phyloP scores from a whole-genome alignment of 2,797 vertebrate species.

The Falco naumanni region DNA sequence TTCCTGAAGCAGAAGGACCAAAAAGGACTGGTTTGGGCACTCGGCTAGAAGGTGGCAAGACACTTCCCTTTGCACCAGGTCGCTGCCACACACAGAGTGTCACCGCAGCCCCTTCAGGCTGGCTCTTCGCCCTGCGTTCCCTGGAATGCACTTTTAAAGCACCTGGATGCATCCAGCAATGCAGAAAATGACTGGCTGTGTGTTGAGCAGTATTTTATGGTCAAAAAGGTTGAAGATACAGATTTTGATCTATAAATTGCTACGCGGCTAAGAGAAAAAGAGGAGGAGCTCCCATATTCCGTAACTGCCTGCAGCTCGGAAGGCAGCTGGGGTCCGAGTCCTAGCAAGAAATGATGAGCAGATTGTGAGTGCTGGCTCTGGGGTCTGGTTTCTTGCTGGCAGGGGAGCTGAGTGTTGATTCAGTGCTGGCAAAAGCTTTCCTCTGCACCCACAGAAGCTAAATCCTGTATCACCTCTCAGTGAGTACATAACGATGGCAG shows the following conservation, averaged over 20 bases:
- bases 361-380: background rate
- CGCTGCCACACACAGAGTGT: background rate
- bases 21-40: background rate
- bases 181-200: background rate
- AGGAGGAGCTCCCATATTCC: background rate
- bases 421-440: conserved; percentile 12
- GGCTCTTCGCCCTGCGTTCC: background rate
- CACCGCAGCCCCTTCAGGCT: background rate
- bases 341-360: background rate
- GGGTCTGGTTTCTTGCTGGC: conserved; percentile 18
- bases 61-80: background rate
- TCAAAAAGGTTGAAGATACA: background rate
- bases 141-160: background rate
- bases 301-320: background rate
- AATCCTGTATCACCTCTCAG: background rate
- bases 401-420: background rate
- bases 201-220: background rate
- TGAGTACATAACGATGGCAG: background rate
- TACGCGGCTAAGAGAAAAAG: background rate
- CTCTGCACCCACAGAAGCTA: background rate
- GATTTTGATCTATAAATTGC: background rate
- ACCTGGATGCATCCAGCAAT: background rate
- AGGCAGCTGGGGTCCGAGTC: conserved; percentile 2
- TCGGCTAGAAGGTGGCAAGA: background rate
- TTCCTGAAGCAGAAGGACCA: background rate